phyloP scores from a whole-genome alignment of 2,888 invertebrate species.

The Scaptomyza flava region DNA sequence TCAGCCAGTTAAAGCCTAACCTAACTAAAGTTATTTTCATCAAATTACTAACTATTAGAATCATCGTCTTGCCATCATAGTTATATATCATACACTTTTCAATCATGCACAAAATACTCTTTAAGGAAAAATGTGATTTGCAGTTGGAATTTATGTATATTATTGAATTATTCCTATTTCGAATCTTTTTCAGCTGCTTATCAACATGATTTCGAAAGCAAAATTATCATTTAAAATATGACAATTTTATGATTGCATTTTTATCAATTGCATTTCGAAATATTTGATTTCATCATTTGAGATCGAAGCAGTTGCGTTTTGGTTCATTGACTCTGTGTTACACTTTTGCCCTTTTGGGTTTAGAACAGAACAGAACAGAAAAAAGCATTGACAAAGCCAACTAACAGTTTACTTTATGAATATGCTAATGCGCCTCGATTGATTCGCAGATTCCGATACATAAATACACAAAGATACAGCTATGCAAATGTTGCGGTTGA shows the following conservation, averaged over 20 bases:
- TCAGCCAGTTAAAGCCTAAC: no score
- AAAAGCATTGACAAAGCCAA: slow-evolving; percentile 10
- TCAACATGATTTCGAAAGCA: no score
- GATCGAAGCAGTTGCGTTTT: slow-evolving; percentile 2
- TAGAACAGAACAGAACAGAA: slow-evolving; percentile 39
- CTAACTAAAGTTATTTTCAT: no score
- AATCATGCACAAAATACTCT: not conserved
- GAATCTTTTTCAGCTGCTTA: not conserved
- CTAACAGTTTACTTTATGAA: slow-evolving; percentile 36
- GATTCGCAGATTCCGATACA: slow-evolving; percentile 32
- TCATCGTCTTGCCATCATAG: no score
- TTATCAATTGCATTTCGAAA: not conserved
- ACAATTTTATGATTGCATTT: not conserved
- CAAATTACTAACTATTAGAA: no score
- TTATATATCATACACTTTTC: not conserved
- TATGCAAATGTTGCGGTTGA: slow-evolving; percentile 49
- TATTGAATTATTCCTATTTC: not conserved
- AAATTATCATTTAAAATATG: not conserved
- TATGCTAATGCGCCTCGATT: slow-evolving; percentile 62
- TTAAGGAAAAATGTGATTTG: no score
- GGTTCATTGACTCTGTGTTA: slow-evolving; percentile 64
- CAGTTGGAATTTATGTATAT: no score
- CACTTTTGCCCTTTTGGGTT: slow-evolving; percentile 69
- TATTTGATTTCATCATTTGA: not conserved
- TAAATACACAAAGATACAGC: slow-evolving; percentile 14